Percentiles rank a stretch among this genome's conserved stretches.
These are phyloP conservation scores for Typhlichthys subterraneus DNA, from an alignment of 2,797 vertebrate species.

Conservation along the genomic window DNA sequence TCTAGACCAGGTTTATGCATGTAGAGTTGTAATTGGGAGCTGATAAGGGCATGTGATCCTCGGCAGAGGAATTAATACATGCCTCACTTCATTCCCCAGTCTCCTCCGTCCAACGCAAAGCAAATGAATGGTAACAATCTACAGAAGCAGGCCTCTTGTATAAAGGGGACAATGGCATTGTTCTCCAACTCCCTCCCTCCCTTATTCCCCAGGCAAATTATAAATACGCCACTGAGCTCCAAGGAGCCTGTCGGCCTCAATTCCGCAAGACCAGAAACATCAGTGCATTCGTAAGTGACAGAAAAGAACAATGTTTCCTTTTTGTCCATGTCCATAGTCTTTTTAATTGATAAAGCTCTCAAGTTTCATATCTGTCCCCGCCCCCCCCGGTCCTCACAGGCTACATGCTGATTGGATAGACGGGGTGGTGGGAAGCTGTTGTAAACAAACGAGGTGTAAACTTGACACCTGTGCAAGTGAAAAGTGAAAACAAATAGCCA, in stretches of 20 bases:
- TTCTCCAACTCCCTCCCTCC: slow-evolving; percentile 60
- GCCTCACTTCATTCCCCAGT: slow-evolving; percentile 59
- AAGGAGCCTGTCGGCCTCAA: slow-evolving; percentile 71
- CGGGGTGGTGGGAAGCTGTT: slow-evolving; percentile 47
- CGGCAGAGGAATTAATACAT: slow-evolving; percentile 57
- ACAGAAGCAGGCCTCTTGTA: slow-evolving; percentile 34
- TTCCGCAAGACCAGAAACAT: slow-evolving; percentile 58
- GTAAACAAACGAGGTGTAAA: slow-evolving; percentile 40
- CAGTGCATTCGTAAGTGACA: slow-evolving; percentile 54
- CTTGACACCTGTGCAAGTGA: slow-evolving; percentile 46
- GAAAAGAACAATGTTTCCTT: slow-evolving; percentile 68
- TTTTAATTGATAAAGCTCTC: slow-evolving; percentile 65
- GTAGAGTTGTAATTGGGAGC: slow-evolving; percentile 64
- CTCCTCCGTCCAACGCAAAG: slow-evolving; percentile 64
- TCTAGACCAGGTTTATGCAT: slow-evolving; percentile 56
- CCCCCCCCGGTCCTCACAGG: slow-evolving; percentile 62
- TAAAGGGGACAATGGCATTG: slow-evolving; percentile 67
- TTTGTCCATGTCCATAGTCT: slow-evolving; percentile 55
- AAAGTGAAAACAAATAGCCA: slow-evolving; percentile 29
- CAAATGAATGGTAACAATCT: slow-evolving; percentile 73
- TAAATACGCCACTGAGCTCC: slow-evolving; percentile 72
- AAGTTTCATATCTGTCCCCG: slow-evolving; percentile 58
- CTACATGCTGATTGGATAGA: slow-evolving; percentile 50
- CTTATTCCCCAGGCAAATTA: slow-evolving; percentile 69
- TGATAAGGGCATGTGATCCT: slow-evolving; percentile 71